Evolutionary conservation across 2,888 invertebrate genomes (phyloP), one percentile per base, ranked within the genome.

Genomic region (Catocala fraxini): DNA sequence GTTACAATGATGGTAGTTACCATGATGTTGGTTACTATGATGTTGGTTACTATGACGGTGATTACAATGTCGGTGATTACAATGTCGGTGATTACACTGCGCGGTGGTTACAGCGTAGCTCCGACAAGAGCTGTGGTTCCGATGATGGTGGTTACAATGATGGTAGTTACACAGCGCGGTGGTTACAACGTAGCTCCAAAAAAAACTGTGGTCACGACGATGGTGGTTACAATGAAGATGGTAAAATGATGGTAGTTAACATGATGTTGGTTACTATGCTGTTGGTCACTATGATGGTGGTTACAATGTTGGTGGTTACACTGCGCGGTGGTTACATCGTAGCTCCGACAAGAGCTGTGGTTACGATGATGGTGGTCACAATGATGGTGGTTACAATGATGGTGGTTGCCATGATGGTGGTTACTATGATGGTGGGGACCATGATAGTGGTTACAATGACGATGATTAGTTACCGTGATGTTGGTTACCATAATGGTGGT

Each of bases 171-270:
- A n/a, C n/a, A n/a, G n/a, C n/a, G n/a, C n/a, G n/a, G n/a, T n/a
- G n/a, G n/a, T n/a, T n/a, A n/a, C n/a, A n/a, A n/a, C n/a, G n/a
- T n/a, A n/a, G n/a, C n/a, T n/a, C n/a, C n/a, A n/a, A n/a, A n/a
- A n/a, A n/a, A n/a, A n/a, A n/a, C n/a, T n/a, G 7, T 35, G 7
- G 35, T 35, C 1, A 35, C 35, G 0, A 3, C 4, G 35, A 35
- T 35, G 35, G 7, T 35, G 57, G 42, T 57, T 51, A 55, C 39
- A 59, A 45, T 52, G 57, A 46, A 2, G 15, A 25, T 6, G 46
- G 12, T 6, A 12, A 1, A 45, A 6, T n/a, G 43, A 13, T 25
- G 42, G 7, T 43, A 43, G 34, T 15, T 51, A 42, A 25, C 10
- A 51, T 51, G 56, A 15, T n/a, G 33, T 33, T 48, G 42, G 39